Base-by-base conservation (phyloP, 2,888 invertebrate species). In the Dione juno region DNA sequence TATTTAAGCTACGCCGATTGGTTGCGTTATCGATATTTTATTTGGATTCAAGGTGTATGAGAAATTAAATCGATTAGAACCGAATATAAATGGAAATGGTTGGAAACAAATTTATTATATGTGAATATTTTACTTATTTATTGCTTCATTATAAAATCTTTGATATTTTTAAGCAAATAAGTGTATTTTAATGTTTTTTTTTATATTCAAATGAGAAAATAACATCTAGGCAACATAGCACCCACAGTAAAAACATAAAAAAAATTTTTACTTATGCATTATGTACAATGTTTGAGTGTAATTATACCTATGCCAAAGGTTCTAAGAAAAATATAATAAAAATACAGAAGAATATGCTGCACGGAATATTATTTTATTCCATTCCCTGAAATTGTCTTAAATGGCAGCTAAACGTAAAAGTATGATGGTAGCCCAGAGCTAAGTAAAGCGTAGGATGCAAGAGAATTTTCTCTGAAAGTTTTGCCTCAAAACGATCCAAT, bases 401-500 rank as follows among this genome's bases (percentile, higher is more conserved):
- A 89, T 86, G 86, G 81, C 85, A 88, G 86, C 87, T 88, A 87
- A 86, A 84, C 83, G 86, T 84, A 82, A 88, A 91, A 92, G 90
- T 90, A 89, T 90, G 88, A 92, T 91, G 91, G 88, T 82, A 81
- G 82, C 85, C 86, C 82, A 83, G 81, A 75, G 88, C 87, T 89
- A 91, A 89, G 91, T 91, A 88, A 90, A 89, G 88, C 88, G 89
- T 89, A 90, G 88, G 81, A 84, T 84, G 84, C 83, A 83, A 78
- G 82, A 78, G 81, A 81, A 90, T 90, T 88, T 91, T 86, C 90
- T 86, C 89, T 89, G 86, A 88, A 92, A 92, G 88, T 88, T 91
- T 91, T 88, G 84, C 86, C 89, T 82, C 84, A 87, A 86, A 92
- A 92, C 91, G 93, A 90, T 92, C 91, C 92, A 92, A 92, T 92